Conservation (phyloP, 2,113 vertebrate species). For the Pimephales promelas region DNA sequence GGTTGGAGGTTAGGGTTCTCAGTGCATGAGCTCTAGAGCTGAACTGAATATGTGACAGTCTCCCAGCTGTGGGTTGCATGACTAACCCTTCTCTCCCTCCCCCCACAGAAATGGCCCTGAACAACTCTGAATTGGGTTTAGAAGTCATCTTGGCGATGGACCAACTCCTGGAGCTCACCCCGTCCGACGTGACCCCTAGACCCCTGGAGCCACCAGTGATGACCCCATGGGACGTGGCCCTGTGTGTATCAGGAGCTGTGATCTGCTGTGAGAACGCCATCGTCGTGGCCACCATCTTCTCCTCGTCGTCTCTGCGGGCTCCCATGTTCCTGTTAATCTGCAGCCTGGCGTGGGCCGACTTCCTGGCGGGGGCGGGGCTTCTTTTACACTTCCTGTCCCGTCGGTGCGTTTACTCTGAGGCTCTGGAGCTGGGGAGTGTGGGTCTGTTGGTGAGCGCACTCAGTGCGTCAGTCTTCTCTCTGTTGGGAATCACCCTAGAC, state of each 20-base stretch:
- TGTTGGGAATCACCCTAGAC: conserved; percentile 91
- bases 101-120: conserved; percentile 67
- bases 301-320: conserved; percentile 82
- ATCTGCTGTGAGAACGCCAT: conserved; percentile 90
- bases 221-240: conserved; percentile 82
- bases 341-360: conserved; percentile 88
- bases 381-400: conserved; percentile 87
- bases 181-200: conserved; percentile 55
- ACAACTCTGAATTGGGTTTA: conserved; percentile 68
- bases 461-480: conserved; percentile 87
- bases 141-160: conserved; percentile 72
- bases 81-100: conserved; percentile 16
- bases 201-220: conserved; percentile 75
- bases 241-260: conserved; percentile 89
- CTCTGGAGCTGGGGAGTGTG: conserved; percentile 81
- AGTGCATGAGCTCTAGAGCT: background rate
- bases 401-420: conserved; percentile 78
- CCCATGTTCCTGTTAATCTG: conserved; percentile 91
- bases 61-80: background rate
- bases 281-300: conserved; percentile 86
- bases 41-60: background rate
- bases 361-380: conserved; percentile 87
- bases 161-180: conserved; percentile 68
- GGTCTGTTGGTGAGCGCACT: conserved; percentile 88
- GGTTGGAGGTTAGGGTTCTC: background rate